A percentile compares a stretch with the other conserved stretches of the same genome.
Evolutionary conservation across 2,113 vertebrate genomes (phyloP).

Genomic region (Scophthalmus maximus): DNA sequence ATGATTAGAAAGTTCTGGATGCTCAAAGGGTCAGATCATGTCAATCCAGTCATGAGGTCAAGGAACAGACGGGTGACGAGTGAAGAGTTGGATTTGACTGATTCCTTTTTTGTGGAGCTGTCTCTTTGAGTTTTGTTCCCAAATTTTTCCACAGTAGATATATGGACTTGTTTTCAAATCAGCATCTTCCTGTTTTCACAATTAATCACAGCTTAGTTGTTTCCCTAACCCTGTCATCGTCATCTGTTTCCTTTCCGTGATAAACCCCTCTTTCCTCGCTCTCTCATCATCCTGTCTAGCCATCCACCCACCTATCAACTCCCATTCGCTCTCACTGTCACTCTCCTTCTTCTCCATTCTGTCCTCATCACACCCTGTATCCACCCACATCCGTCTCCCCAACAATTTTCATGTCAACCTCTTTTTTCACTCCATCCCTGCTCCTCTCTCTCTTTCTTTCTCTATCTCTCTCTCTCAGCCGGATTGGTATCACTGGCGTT

Average conservation of each 20-base stretch:
- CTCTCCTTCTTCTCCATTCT: conserved; percentile 29
- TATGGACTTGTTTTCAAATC: not conserved
- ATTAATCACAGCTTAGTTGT: not conserved
- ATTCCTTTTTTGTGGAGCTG: not conserved
- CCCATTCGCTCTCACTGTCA: conserved; percentile 46
- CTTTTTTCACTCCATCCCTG: conserved; percentile 5
- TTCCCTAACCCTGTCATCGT: not conserved
- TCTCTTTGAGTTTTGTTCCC: not conserved
- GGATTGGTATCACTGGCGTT: conserved; percentile 53
- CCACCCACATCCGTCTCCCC: conserved; percentile 41
- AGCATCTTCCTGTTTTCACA: not conserved
- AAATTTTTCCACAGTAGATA: not conserved
- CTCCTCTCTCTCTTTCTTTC: not conserved
- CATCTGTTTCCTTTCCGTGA: conserved; percentile 1
- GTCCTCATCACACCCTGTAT: too few species aligned
- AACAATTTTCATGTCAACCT: conserved; percentile 54
- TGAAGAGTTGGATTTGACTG: not conserved
- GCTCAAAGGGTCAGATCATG: not conserved
- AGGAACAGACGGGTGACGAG: too few species aligned
- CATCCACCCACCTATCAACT: conserved; percentile 41
- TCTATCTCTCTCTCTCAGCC: conserved; percentile 45
- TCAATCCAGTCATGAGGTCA: not conserved
- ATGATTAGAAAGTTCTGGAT: not conserved
- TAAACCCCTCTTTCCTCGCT: conserved; percentile 14
- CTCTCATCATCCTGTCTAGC: conserved; percentile 46